These are phyloP conservation scores for Scaptomyza caliginosa DNA, from an alignment of 2,888 invertebrate genomes.

Conservation along the genomic window DNA sequence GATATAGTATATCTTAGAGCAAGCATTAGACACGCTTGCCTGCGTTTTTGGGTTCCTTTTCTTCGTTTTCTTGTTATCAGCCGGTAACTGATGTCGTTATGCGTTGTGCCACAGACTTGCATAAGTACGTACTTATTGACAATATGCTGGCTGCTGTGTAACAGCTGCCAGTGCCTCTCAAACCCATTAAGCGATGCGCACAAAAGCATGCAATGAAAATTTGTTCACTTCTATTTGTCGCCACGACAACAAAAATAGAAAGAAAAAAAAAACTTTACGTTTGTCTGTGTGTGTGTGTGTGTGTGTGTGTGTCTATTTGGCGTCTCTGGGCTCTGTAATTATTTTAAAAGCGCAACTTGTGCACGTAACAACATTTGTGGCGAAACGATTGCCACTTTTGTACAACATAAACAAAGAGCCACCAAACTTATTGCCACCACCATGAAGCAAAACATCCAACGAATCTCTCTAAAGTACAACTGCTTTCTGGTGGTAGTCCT, in stretches of 20 bases:
- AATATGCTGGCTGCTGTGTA: conserved; percentile 55
- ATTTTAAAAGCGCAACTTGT: conserved; percentile 79
- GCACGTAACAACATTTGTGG: conserved; percentile 76
- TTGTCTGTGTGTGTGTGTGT: neutral
- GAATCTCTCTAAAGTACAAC: conserved; percentile 1
- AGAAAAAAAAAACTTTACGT: neutral
- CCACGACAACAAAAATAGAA: neutral
- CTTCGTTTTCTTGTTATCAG: conserved; percentile 35
- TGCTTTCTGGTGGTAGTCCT: conserved; percentile 2
- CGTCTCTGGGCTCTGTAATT: conserved; percentile 64
- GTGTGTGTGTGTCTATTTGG: conserved; percentile 30
- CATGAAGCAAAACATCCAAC: neutral
- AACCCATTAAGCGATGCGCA: conserved; percentile 58
- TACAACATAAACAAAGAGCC: conserved; percentile 67
- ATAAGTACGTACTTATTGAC: conserved; percentile 40
- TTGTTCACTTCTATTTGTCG: conserved; percentile 31
- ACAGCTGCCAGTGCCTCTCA: conserved; percentile 63
- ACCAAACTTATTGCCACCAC: conserved; percentile 15
- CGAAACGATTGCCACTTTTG: conserved; percentile 72
- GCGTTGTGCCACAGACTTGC: conserved; percentile 2
- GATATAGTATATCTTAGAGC: conserved; percentile 20
- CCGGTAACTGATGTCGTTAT: conserved; percentile 68
- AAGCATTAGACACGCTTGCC: conserved; percentile 72
- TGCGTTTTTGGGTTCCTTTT: conserved; percentile 37
- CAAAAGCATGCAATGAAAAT: conserved; percentile 63